A percentile compares a stretch with the other conserved stretches of the same genome.
These are phyloP conservation scores for Scartelaos histophorus DNA, from an alignment of 2,113 vertebrate genomes.

Conservation along the genomic window DNA sequence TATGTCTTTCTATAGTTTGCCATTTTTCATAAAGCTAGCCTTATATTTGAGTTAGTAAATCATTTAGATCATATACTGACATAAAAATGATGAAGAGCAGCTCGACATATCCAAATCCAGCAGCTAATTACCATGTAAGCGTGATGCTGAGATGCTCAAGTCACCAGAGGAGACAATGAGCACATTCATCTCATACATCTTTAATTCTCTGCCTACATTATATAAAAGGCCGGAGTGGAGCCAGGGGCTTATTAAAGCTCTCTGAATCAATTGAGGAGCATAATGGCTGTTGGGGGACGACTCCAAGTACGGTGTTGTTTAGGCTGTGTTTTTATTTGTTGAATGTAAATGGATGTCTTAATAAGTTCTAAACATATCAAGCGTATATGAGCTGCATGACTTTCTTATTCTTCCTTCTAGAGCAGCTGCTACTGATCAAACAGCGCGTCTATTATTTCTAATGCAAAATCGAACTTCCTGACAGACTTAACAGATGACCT, in stretches of 20 bases:
- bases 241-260: constrained; percentile 68
- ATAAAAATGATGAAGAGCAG: constrained; percentile 53
- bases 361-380: constrained; percentile 41
- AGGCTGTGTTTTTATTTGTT: constrained; percentile 56
- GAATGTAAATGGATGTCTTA: constrained; percentile 60
- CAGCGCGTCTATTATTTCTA: background rate
- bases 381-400: constrained; percentile 10
- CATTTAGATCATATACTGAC: constrained; percentile 43
- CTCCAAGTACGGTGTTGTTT: constrained; percentile 29
- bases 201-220: constrained; percentile 68
- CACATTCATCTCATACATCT: constrained; percentile 68
- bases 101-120: constrained; percentile 58
- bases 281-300: constrained; percentile 69
- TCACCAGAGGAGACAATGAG: constrained; percentile 61
- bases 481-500: constrained; percentile 14
- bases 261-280: constrained; percentile 64
- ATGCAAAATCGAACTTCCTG: background rate
- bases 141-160: constrained; percentile 48
- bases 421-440: background rate
- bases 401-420: constrained; percentile 15
- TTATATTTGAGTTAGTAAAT: constrained; percentile 48
- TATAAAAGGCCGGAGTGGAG: constrained; percentile 64
- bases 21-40: constrained; percentile 12
- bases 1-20: constrained; percentile 19
- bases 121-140: constrained; percentile 61